These are phyloP conservation scores for Eledona agricola DNA, from an alignment of 2,888 invertebrate species.

Conservation along the genomic window DNA sequence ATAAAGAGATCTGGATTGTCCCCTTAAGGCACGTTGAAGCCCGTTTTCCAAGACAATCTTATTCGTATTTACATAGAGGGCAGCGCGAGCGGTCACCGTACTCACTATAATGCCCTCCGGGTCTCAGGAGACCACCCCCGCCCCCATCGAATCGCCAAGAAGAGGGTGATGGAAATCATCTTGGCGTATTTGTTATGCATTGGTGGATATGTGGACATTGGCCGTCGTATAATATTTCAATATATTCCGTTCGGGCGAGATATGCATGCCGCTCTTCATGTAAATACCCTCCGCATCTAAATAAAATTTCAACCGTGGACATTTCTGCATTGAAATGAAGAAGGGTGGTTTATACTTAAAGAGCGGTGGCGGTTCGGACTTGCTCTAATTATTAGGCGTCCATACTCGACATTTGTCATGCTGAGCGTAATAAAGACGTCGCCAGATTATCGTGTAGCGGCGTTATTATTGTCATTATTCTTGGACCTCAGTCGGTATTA, in stretches of 20 bases:
- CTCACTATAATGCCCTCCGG: slow-evolving; percentile 49
- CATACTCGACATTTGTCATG: slow-evolving; percentile 23
- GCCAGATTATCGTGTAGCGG: slow-evolving; percentile 32
- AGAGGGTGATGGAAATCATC: slow-evolving; percentile 60
- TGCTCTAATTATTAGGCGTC: slow-evolving; percentile 2
- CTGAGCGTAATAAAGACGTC: slow-evolving; percentile 24
- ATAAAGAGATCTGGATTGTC: slow-evolving; percentile 48
- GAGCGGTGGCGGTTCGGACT: too few species aligned
- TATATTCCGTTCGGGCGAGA: slow-evolving; percentile 53
- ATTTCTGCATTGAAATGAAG: slow-evolving; percentile 51
- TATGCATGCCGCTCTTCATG: slow-evolving; percentile 44
- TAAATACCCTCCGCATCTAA: slow-evolving; percentile 50
- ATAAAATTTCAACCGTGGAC: slow-evolving; percentile 56
- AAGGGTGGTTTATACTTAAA: too few species aligned
- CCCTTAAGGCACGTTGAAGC: slow-evolving; percentile 35
- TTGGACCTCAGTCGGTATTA: slow-evolving; percentile 27
- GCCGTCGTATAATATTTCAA: slow-evolving; percentile 62
- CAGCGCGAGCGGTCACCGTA: slow-evolving; percentile 46
- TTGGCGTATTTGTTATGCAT: slow-evolving; percentile 62
- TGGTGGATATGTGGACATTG: slow-evolving; percentile 61
- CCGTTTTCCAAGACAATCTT: slow-evolving; percentile 49
- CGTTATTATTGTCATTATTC: slow-evolving; percentile 32
- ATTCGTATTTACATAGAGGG: slow-evolving; percentile 55
- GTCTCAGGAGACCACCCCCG: slow-evolving; percentile 47
- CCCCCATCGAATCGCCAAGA: slow-evolving; percentile 52